Evolutionary conservation across 1,140 invertebrate genomes (phyloP).

Genomic region (Rhagoletis zephyria): DNA sequence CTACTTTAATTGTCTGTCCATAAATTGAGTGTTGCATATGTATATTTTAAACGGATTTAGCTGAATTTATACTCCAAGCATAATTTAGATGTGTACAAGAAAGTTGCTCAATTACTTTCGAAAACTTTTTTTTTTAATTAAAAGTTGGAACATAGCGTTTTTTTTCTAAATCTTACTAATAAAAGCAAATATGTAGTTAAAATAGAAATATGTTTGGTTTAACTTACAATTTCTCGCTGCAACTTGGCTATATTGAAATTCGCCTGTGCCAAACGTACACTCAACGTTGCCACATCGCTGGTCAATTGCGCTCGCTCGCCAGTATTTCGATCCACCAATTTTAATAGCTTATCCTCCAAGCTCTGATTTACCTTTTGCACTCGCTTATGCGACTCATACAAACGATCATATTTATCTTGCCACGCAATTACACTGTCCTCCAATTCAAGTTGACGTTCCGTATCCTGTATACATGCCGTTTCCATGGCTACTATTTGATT

Average conservation of each 20-base stretch:
- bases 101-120: background rate
- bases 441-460: conserved; percentile 83
- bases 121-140: background rate
- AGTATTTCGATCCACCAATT: conserved; percentile 93
- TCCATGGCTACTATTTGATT: conserved; percentile 89
- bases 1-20: too few relatives aligned
- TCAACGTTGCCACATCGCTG: conserved; percentile 89
- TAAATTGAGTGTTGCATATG: too few relatives aligned
- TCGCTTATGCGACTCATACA: conserved; percentile 93
- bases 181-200: too few relatives aligned
- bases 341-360: conserved; percentile 93
- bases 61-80: too few relatives aligned
- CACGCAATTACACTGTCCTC: conserved; percentile 89
- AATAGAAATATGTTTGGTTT: background rate
- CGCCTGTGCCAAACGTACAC: conserved; percentile 89
- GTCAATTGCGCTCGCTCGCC: conserved; percentile 90
- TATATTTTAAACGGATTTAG: too few relatives aligned
- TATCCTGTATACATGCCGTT: conserved; percentile 86
- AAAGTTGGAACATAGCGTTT: too few relatives aligned
- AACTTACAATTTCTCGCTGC: conserved; percentile 92
- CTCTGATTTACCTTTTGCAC: conserved; percentile 96
- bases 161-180: too few relatives aligned
- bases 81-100: too few relatives aligned
- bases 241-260: conserved; percentile 89
- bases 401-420: conserved; percentile 92